Conservation (phyloP, 2,113 vertebrate species). For the Pelodiscus sinensis region DNA sequence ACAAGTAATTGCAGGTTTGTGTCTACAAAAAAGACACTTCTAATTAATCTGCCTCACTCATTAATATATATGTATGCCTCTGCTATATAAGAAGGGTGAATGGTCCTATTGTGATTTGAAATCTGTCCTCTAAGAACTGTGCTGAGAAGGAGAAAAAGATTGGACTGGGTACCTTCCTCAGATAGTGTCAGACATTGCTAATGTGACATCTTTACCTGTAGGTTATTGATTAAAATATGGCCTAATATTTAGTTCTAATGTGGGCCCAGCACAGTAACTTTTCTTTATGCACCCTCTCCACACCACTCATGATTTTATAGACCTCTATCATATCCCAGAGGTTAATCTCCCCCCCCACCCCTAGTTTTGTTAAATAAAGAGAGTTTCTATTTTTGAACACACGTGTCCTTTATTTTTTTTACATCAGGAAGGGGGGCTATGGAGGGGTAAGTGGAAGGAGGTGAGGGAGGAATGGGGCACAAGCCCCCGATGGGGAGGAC, state of each 20-base stretch:
- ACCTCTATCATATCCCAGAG: too few relatives aligned
- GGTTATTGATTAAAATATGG: not conserved
- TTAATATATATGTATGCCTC: not conserved
- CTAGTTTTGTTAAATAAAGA: too few relatives aligned
- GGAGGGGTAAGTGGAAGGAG: too few relatives aligned
- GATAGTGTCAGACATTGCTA: not conserved
- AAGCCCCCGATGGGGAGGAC: too few relatives aligned
- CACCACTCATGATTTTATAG: too few relatives aligned
- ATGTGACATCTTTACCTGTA: not conserved
- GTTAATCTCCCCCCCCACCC: too few relatives aligned
- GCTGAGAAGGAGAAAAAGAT: not conserved
- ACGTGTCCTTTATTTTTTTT: too few relatives aligned
- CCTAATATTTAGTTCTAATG: not conserved
- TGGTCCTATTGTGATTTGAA: not conserved
- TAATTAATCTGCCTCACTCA: not conserved
- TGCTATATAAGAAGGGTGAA: not conserved
- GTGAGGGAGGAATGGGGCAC: too few relatives aligned
- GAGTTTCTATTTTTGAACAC: too few relatives aligned
- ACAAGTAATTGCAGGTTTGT: not conserved
- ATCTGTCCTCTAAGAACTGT: not conserved
- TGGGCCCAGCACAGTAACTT: not conserved
- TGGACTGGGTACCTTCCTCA: not conserved
- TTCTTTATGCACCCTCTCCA: too few relatives aligned
- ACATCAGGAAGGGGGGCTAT: too few relatives aligned
- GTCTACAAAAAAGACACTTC: not conserved